phyloP scores from a whole-genome alignment of 2,888 invertebrate species.

The Liopterus haemorrhoidalis region DNA sequence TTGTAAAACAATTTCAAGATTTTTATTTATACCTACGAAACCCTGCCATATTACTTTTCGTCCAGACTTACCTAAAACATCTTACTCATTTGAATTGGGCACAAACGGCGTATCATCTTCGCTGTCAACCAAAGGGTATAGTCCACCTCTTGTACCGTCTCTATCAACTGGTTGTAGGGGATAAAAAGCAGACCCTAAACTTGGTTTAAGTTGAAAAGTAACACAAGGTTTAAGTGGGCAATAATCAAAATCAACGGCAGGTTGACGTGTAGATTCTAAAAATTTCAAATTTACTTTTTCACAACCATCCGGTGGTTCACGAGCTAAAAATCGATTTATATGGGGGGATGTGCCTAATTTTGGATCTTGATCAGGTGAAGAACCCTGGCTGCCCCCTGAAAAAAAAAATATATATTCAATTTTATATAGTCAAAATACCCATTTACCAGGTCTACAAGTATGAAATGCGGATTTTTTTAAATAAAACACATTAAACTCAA shows the following conservation, averaged over 20 bases:
- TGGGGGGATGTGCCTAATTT: slow-evolving; percentile 75
- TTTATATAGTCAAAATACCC: too few species aligned
- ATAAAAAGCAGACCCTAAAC: slow-evolving; percentile 75
- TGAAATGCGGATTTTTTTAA: too few species aligned
- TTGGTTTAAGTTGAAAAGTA: slow-evolving; percentile 71
- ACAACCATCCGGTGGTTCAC: slow-evolving; percentile 87
- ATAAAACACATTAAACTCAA: too few species aligned
- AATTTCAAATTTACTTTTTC: slow-evolving; percentile 73
- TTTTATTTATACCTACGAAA: too few species aligned
- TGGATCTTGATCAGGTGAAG: slow-evolving; percentile 65
- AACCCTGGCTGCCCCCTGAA: slow-evolving; percentile 55
- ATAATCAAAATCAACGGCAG: slow-evolving; percentile 24
- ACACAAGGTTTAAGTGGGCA: slow-evolving; percentile 28
- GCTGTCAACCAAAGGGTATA: neutral
- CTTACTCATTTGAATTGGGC: too few species aligned
- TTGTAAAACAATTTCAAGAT: too few species aligned
- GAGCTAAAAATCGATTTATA: slow-evolving; percentile 76
- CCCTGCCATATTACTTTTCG: too few species aligned
- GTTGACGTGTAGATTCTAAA: slow-evolving; percentile 37
- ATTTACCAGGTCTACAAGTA: too few species aligned
- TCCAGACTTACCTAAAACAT: too few species aligned
- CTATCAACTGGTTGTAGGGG: slow-evolving; percentile 51
- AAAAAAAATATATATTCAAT: slow-evolving; percentile 27
- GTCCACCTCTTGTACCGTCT: neutral
- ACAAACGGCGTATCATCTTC: too few species aligned